These are phyloP conservation scores for Myanophis thanlyinensis DNA, from an alignment of 2,113 vertebrate species.

Conservation along the genomic window DNA sequence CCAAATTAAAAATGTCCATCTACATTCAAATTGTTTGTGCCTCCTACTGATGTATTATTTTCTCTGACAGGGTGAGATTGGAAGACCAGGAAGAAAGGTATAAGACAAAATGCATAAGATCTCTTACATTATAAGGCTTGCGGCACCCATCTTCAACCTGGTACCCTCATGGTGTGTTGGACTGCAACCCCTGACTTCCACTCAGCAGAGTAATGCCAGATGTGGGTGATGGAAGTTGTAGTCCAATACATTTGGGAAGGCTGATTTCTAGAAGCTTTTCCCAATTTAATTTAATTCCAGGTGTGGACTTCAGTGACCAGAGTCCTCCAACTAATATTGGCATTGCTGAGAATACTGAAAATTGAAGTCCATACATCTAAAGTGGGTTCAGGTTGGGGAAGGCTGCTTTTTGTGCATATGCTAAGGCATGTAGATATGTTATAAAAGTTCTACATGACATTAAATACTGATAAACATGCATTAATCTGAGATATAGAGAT, in stretches of 20 bases:
- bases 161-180: not conserved
- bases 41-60: conserved; percentile 53
- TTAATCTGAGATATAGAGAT: not conserved
- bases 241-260: not conserved
- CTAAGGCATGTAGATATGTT: not conserved
- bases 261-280: not conserved
- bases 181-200: not conserved
- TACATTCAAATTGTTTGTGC: not conserved
- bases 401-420: not conserved
- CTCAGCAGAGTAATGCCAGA: not conserved
- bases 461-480: not conserved
- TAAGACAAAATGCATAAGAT: conserved; percentile 41
- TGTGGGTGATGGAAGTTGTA: not conserved
- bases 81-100: conserved; percentile 98
- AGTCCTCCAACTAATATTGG: not conserved
- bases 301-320: not conserved
- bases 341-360: not conserved
- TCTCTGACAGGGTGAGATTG: conserved; percentile 90
- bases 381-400: not conserved
- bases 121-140: not conserved
- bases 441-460: not conserved
- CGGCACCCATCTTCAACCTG: not conserved
- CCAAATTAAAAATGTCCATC: not conserved
- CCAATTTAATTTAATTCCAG: not conserved
- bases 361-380: not conserved